A percentile compares a stretch with the other conserved stretches of the same genome.
phyloP scores from a whole-genome alignment of 2,888 invertebrate species.

The Drosophila borealis region DNA sequence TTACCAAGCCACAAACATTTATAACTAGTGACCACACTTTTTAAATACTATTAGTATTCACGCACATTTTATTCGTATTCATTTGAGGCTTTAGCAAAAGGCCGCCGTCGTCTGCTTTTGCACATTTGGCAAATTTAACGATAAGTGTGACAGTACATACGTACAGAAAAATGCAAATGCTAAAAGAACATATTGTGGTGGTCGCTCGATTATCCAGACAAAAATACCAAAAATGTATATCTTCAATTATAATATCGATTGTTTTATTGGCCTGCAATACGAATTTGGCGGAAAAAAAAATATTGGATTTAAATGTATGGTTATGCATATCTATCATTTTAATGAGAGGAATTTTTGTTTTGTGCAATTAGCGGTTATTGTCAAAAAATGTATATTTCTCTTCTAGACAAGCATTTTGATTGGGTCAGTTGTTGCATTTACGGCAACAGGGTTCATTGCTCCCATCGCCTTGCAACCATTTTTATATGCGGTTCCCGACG shows the following conservation, averaged over 20 bases:
- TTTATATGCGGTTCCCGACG: neutral
- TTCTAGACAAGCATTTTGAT: neutral
- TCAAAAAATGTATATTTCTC: neutral
- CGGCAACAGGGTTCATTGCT: conserved; percentile 57
- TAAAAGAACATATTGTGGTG: neutral
- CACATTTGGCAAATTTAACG: conserved; percentile 54
- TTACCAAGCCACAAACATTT: conserved; percentile 2
- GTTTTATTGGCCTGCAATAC: neutral
- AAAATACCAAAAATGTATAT: conserved; percentile 20
- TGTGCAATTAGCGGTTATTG: too few species aligned
- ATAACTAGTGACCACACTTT: neutral
- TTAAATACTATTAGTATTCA: neutral
- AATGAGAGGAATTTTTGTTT: neutral
- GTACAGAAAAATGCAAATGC: conserved; percentile 14
- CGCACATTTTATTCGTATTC: conserved; percentile 26
- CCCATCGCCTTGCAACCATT: conserved; percentile 26
- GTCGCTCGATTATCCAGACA: neutral
- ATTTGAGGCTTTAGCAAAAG: conserved; percentile 1
- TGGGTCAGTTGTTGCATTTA: neutral
- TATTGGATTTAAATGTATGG: neutral
- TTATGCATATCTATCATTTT: neutral
- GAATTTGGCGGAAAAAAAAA: neutral
- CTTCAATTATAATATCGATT: conserved; percentile 12
- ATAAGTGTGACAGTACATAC: conserved; percentile 34
- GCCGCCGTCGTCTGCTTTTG: conserved; percentile 34